phyloP scores from a whole-genome alignment of 1,140 invertebrate genomes.

The Scaptomyza graminum region DNA sequence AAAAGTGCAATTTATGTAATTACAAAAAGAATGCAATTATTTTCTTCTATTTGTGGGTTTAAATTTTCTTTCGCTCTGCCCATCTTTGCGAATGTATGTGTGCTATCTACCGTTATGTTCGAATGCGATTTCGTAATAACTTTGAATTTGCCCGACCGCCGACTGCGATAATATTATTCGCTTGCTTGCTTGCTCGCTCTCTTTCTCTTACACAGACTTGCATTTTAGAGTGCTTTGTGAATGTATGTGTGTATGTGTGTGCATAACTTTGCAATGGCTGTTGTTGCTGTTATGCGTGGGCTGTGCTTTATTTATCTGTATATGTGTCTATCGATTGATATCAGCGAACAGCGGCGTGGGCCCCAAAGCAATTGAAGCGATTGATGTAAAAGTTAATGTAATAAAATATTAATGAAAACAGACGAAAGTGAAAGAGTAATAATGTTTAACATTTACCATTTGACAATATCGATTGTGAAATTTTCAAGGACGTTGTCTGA shows the following conservation, averaged over 20 bases:
- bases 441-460: neutral
- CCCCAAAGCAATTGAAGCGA: constrained; percentile 22
- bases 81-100: neutral
- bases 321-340: constrained; percentile 42
- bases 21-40: neutral
- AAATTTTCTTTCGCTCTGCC: constrained; percentile 42
- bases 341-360: constrained; percentile 19
- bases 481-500: neutral
- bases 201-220: constrained; percentile 19
- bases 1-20: neutral
- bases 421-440: constrained; percentile 15
- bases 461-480: neutral
- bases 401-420: constrained; percentile 45
- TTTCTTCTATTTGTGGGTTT: constrained; percentile 32
- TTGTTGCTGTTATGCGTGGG: constrained; percentile 55
- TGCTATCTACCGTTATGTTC: constrained; percentile 73
- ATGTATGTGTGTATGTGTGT: constrained; percentile 28
- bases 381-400: constrained; percentile 29
- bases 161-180: constrained; percentile 64
- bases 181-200: constrained; percentile 22
- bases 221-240: neutral
- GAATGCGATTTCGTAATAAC: constrained; percentile 75
- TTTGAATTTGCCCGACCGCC: constrained; percentile 48
- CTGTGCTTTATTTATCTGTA: constrained; percentile 45
- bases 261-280: constrained; percentile 48